Conservation (phyloP, 1,140 invertebrate genomes). For the Atta colombica region DNA sequence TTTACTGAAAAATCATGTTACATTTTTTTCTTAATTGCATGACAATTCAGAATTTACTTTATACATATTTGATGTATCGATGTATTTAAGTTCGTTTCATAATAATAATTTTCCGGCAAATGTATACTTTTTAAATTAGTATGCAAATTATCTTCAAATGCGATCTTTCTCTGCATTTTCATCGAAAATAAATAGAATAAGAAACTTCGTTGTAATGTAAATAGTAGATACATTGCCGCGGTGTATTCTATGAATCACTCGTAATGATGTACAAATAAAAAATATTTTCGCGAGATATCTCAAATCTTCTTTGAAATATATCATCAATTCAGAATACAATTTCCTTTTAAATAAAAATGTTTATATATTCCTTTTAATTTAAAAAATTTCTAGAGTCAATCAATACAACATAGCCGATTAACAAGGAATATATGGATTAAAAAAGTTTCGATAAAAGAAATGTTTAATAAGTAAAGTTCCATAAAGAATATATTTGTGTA, state of each 20-base stretch:
- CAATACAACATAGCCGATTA: too few relatives aligned
- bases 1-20: not conserved
- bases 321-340: not conserved
- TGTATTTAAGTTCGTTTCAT: not conserved
- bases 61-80: not conserved
- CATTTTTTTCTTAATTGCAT: not conserved
- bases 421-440: too few relatives aligned
- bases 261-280: conserved; percentile 17
- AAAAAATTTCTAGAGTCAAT: too few relatives aligned
- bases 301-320: not conserved
- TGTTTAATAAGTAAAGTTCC: too few relatives aligned
- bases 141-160: not conserved
- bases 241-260: conserved; percentile 23
- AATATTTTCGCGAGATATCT: not conserved
- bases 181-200: conserved; percentile 44
- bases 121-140: not conserved
- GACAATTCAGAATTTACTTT: not conserved
- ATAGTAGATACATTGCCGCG: conserved; percentile 42
- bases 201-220: conserved; percentile 21
- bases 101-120: not conserved
- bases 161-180: conserved; percentile 14
- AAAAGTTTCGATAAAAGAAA: too few relatives aligned
- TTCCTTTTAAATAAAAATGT: not conserved
- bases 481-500: too few relatives aligned
- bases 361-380: not conserved